phyloP scores from a whole-genome alignment of 23 tunicate species.

The Diplosoma virens region DNA sequence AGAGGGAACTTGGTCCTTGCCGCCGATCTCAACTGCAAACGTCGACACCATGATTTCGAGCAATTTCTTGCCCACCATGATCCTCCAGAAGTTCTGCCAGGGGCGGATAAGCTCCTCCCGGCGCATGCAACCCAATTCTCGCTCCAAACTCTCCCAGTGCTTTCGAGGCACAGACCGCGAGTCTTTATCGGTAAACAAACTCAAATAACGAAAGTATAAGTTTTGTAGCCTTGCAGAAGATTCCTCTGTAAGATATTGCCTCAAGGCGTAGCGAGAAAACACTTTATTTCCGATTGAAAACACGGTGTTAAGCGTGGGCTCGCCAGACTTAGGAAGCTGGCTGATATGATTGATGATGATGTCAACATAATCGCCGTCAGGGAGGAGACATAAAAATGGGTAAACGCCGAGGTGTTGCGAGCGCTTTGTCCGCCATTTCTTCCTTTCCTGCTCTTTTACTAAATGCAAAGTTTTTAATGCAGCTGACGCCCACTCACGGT shows the following conservation, averaged over 20 bases:
- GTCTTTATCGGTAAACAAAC: not conserved
- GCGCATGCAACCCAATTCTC: constrained; percentile 10
- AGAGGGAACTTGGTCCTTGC: constrained; percentile 5
- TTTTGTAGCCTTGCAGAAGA: not conserved
- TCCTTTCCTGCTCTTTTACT: constrained; percentile 18
- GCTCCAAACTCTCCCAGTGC: constrained; percentile 47
- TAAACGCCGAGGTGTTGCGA: constrained; percentile 10
- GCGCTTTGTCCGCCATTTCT: not conserved
- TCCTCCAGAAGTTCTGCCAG: constrained; percentile 52
- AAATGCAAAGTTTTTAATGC: not conserved
- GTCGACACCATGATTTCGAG: constrained; percentile 69
- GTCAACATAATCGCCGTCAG: constrained; percentile 57
- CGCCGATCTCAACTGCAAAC: constrained; percentile 28
- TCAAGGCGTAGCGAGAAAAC: constrained; percentile 30
- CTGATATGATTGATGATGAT: constrained; percentile 53
- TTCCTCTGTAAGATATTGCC: not conserved
- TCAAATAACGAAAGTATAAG: constrained; percentile 38
- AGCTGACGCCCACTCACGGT: constrained; percentile 1
- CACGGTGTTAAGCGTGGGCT: constrained; percentile 27
- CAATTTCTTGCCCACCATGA: constrained; percentile 47
- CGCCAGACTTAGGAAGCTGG: constrained; percentile 44
- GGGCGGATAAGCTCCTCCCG: constrained; percentile 6
- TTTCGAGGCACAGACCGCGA: constrained; percentile 27
- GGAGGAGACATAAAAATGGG: constrained; percentile 70
- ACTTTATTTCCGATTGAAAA: constrained; percentile 50